A percentile compares a stretch with the other conserved stretches of the same genome.
These are phyloP conservation scores for Felis catus DNA, from an alignment of 2,113 vertebrate species.

Conservation along the genomic window DNA sequence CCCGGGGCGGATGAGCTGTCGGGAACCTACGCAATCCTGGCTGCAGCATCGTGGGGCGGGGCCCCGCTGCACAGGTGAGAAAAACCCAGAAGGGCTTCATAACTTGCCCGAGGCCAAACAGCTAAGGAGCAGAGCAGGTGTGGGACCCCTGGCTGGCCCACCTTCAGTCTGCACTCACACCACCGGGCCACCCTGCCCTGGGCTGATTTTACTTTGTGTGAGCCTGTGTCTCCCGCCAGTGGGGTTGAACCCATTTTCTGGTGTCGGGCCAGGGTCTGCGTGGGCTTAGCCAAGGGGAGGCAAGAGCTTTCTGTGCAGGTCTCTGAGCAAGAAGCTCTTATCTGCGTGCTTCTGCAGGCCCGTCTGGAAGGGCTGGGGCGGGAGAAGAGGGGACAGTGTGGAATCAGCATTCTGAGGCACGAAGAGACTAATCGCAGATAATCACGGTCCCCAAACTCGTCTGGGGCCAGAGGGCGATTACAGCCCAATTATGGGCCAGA, in stretches of 20 bases:
- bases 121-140: no score
- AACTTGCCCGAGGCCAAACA: not conserved
- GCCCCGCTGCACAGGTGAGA: not conserved
- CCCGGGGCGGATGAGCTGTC: not conserved
- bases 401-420: slow-evolving; percentile 60
- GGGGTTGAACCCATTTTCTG: not conserved
- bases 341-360: not conserved
- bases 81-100: not conserved
- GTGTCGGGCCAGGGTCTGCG: not conserved
- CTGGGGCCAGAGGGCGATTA: slow-evolving; percentile 30
- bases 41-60: not conserved
- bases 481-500: slow-evolving; percentile 63
- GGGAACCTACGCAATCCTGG: not conserved
- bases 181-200: not conserved
- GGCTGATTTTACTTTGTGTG: not conserved
- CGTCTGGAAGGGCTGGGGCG: not conserved
- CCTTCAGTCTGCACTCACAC: not conserved
- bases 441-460: not conserved
- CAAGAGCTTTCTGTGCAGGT: not conserved
- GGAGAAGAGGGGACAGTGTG: not conserved
- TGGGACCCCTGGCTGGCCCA: not conserved
- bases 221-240: not conserved
- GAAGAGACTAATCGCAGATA: slow-evolving; percentile 53
- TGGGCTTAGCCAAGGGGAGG: not conserved
- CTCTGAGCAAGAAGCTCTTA: not conserved